phyloP scores from a whole-genome alignment of 2,113 vertebrate species.

The Seriola quinqueradiata region DNA sequence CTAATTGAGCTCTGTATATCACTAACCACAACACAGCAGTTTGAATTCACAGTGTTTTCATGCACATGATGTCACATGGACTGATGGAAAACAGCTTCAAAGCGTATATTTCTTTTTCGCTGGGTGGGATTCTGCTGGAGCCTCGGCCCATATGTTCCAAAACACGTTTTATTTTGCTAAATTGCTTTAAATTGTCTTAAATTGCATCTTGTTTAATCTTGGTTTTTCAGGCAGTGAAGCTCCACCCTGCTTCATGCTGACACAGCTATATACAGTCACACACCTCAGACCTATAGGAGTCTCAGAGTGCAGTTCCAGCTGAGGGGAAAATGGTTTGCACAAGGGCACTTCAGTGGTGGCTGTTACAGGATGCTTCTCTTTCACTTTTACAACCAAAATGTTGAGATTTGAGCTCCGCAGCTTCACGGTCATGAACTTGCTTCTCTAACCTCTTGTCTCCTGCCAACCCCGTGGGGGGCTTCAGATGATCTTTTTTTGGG shows the following conservation, averaged over 20 bases:
- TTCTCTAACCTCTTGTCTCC: constrained; percentile 23
- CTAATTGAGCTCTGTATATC: constrained; percentile 50
- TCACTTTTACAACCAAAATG: neutral
- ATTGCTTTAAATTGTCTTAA: constrained; percentile 43
- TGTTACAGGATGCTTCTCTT: constrained; percentile 13
- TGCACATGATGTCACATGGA: constrained; percentile 37
- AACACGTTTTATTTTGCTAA: constrained; percentile 46
- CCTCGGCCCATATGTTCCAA: constrained; percentile 39
- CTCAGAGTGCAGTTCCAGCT: neutral
- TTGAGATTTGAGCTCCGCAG: neutral
- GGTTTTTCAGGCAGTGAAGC: constrained; percentile 19
- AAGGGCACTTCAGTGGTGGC: neutral
- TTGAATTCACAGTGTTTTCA: constrained; percentile 30
- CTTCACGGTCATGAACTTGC: constrained; percentile 10
- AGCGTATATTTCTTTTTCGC: constrained; percentile 7
- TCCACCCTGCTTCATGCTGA: constrained; percentile 20
- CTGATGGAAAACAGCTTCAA: constrained; percentile 48
- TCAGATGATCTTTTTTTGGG: constrained; percentile 27
- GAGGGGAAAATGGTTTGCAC: neutral
- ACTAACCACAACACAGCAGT: constrained; percentile 50
- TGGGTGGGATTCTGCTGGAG: constrained; percentile 18
- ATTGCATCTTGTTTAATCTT: constrained; percentile 45
- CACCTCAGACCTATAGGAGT: neutral
- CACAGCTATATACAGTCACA: neutral
- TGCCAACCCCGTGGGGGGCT: neutral